phyloP scores from a whole-genome alignment of 35 echinoderm and acorn worm genomes.

The Ophiothrix spiculata region DNA sequence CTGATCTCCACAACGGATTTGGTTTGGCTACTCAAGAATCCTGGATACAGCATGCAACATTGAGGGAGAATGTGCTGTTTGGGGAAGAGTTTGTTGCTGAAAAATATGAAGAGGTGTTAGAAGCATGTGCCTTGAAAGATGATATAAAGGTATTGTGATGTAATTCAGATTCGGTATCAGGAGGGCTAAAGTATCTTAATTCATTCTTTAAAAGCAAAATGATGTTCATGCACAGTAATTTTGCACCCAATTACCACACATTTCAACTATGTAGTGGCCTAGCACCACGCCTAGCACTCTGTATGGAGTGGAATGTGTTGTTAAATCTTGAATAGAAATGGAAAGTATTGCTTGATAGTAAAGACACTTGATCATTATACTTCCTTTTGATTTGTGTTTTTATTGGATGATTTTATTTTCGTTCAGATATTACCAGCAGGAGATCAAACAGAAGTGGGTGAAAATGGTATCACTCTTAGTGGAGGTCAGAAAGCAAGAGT shows the following conservation, averaged over 20 bases:
- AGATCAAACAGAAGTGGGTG: conserved; percentile 57
- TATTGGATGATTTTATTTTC: not conserved
- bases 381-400: not conserved
- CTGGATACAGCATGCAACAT: conserved; percentile 56
- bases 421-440: conserved; percentile 44
- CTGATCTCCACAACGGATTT: conserved; percentile 26
- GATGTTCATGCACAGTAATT: too few species aligned
- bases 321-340: not conserved
- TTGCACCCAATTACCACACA: not conserved
- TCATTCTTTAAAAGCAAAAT: not conserved
- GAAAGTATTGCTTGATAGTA: not conserved
- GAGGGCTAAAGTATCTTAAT: not conserved
- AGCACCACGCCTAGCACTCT: too few species aligned
- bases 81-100: conserved; percentile 13
- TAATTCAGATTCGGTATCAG: not conserved
- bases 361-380: not conserved
- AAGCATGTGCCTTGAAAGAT: conserved; percentile 45
- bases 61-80: conserved; percentile 63
- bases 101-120: conserved; percentile 21
- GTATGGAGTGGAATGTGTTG: too few species aligned
- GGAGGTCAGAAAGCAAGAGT: conserved; percentile 63
- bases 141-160: conserved; percentile 40
- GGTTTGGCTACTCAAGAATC: conserved; percentile 45
- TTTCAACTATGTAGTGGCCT: not conserved
- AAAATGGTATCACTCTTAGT: conserved; percentile 61